Base-by-base conservation (phyloP, 2,113 vertebrate genomes). In the Onychorhynchus coronatus region DNA sequence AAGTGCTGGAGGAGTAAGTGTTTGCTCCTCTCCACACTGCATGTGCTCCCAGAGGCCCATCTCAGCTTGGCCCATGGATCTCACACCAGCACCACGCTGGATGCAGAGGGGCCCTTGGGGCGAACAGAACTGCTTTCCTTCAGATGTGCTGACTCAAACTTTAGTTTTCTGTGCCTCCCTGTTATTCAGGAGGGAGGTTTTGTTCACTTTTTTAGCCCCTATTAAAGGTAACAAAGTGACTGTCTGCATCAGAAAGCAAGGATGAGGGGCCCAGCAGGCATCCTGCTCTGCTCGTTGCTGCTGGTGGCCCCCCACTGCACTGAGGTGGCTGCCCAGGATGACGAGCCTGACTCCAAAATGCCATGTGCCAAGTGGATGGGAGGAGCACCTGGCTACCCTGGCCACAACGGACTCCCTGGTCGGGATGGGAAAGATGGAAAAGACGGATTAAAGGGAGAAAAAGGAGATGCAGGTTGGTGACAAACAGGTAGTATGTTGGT, bases 301-400 rank as follows among this genome's bases (percentile, higher is more conserved):
- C 78, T 98, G 74, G 15, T 59, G 56, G 56, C 81, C 18, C 66
- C 74, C 9, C n/a, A 12, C 3, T 39, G 21, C 28, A 55, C 74
- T 27, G 75, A 91, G 49, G 85, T 80, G 28, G 31, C 39, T 14
- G 24, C 42, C 1, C 23, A 79, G 4, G 93, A 96, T 1, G 3
- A 17, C 5, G 91, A 97, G 31, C 81, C 91, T 0, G 93, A 97
- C 31, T 89, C 97, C 66, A 97, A 97, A 83, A 96, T 9, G 3
- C 72, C 96, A 1, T 99, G 98, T 87, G 63, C 96, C 79, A 97
- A 98, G 8, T 98, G 98, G 98, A 98, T 99, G 98, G 98, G 98
- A 20, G 98, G 98, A 90, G 96, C 98, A 6, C 98, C 98, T 0
- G 98, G 98, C 25, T 97, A 98, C 46, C 98, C 98, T 1, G 98